These are phyloP conservation scores for Caenorhabditis drosophilae DNA, from an alignment of 2,888 invertebrate genomes.

Conservation along the genomic window DNA sequence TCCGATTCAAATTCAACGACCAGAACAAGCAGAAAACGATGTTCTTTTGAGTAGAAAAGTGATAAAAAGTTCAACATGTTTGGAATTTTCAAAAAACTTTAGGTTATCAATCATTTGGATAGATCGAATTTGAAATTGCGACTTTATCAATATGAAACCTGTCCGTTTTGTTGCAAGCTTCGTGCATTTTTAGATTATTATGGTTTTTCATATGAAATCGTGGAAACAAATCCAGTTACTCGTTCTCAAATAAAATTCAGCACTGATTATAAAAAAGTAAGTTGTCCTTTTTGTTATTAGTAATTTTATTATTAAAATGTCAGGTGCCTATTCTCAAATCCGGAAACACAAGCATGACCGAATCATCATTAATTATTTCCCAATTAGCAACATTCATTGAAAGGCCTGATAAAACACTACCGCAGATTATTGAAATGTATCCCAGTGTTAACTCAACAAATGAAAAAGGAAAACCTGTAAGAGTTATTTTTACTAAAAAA, in stretches of 20 bases:
- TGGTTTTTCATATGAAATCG: constrained; percentile 90
- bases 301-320: constrained; percentile 2
- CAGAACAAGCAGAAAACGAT: constrained; percentile 41
- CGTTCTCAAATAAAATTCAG: constrained; percentile 91
- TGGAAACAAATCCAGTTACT: constrained; percentile 95
- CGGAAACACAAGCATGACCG: constrained; percentile 78
- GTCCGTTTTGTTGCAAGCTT: constrained; percentile 72
- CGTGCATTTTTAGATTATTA: constrained; percentile 87
- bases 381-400: constrained; percentile 80
- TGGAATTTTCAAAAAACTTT: constrained; percentile 4
- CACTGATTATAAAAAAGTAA: constrained; percentile 85
- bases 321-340: constrained; percentile 61
- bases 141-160: constrained; percentile 94
- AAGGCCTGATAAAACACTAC: constrained; percentile 73
- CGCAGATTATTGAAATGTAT: constrained; percentile 79
- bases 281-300: constrained; percentile 74
- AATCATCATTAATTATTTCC: constrained; percentile 92
- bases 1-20: constrained; percentile 44
- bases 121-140: constrained; percentile 77
- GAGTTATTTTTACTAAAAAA: not conserved
- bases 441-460: constrained; percentile 77
- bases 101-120: constrained; percentile 63
- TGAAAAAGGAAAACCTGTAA: constrained; percentile 38
- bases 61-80: not conserved
- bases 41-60: constrained; percentile 50